phyloP scores from a whole-genome alignment of 2,888 invertebrate species.

The Dasysyrphus tricinctus region DNA sequence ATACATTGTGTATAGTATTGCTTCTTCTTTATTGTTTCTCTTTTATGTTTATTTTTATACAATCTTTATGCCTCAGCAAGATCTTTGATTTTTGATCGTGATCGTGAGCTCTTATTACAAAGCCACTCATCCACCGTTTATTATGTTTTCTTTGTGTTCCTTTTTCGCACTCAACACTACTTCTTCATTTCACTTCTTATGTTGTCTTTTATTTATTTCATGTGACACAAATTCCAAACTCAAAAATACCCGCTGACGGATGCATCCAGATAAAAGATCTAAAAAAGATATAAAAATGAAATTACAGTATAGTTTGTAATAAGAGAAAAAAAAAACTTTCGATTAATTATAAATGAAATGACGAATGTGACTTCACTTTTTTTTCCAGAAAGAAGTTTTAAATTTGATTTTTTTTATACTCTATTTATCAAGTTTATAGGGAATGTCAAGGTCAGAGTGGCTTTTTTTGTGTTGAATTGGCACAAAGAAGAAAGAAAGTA shows the following conservation, averaged over 20 bases:
- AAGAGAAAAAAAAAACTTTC: constrained; percentile 61
- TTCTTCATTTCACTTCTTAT: constrained; percentile 68
- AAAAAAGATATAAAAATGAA: constrained; percentile 60
- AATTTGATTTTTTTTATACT: constrained; percentile 9
- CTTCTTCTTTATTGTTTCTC: constrained; percentile 70
- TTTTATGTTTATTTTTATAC: constrained; percentile 49
- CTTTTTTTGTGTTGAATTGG: constrained; percentile 8
- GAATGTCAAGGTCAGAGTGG: constrained; percentile 70
- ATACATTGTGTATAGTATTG: constrained; percentile 76
- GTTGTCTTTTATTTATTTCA: constrained; percentile 25
- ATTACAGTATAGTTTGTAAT: constrained; percentile 47
- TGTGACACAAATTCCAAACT: constrained; percentile 65
- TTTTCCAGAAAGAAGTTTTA: constrained; percentile 42
- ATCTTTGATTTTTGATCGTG: constrained; percentile 41
- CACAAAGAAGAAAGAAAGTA: constrained; percentile 5
- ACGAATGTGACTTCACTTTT: constrained; percentile 70
- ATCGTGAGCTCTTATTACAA: constrained; percentile 53
- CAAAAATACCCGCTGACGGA: constrained; percentile 56
- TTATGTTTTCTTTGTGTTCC: constrained; percentile 42
- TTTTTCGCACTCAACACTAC: constrained; percentile 65
- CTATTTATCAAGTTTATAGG: neutral
- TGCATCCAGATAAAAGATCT: constrained; percentile 63
- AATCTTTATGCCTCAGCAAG: constrained; percentile 30
- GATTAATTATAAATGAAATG: constrained; percentile 56
- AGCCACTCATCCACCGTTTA: constrained; percentile 6